phyloP scores from a whole-genome alignment of 2,797 vertebrate species.

The Molossus molossus region DNA sequence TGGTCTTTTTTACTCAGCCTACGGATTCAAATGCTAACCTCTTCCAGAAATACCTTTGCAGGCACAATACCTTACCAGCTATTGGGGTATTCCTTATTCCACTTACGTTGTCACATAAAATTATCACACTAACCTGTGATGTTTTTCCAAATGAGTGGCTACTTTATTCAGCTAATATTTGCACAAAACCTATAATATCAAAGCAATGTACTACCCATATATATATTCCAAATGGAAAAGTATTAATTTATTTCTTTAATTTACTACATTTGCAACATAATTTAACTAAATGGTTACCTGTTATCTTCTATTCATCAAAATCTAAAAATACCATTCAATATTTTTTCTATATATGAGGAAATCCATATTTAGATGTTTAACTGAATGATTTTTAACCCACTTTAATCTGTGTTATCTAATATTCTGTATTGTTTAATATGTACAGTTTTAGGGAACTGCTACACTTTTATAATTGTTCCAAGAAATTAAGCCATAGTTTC shows the following conservation, averaged over 20 bases:
- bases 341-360: neutral
- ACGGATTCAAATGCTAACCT: neutral
- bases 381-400: neutral
- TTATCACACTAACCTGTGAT: neutral
- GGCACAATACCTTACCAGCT: neutral
- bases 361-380: neutral
- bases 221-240: neutral
- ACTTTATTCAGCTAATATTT: neutral
- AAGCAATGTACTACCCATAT: neutral
- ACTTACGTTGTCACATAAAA: neutral
- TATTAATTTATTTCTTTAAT: neutral
- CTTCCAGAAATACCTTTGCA: neutral
- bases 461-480: neutral
- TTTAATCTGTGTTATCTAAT: neutral
- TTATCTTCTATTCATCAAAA: neutral
- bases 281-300: neutral
- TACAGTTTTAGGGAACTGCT: neutral
- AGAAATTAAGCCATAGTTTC: neutral
- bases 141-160: neutral
- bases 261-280: neutral
- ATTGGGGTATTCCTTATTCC: neutral
- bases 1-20: neutral
- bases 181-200: neutral
- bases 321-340: neutral
- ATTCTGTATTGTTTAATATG: neutral